Percentiles rank a stretch among this genome's conserved stretches.
These are phyloP conservation scores for Sturnus vulgaris DNA, from an alignment of 2,113 vertebrate genomes.

Conservation along the genomic window DNA sequence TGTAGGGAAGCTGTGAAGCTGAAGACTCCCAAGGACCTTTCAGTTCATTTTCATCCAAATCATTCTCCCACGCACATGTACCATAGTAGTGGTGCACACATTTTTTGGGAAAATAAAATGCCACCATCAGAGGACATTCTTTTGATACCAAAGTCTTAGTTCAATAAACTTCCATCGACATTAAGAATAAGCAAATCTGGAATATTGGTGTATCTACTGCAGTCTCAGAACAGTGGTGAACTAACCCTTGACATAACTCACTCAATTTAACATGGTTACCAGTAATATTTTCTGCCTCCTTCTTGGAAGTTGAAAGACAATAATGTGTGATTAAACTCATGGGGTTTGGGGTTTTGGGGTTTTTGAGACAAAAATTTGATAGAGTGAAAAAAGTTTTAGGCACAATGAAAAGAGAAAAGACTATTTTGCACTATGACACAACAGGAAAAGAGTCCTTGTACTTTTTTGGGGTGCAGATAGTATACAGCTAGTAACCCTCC, in stretches of 20 bases:
- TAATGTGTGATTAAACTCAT: background rate
- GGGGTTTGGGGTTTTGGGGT: accelerated
- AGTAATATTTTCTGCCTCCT: background rate
- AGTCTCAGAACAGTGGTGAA: background rate
- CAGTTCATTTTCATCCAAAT: background rate
- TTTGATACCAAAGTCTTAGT: background rate
- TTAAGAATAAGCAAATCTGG: background rate
- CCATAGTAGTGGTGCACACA: background rate
- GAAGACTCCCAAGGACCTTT: background rate
- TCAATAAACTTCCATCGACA: background rate
- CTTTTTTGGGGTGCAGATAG: background rate
- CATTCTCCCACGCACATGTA: background rate
- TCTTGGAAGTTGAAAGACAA: background rate
- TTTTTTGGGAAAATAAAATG: background rate
- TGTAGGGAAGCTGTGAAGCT: background rate
- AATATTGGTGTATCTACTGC: background rate
- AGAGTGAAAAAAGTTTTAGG: background rate
- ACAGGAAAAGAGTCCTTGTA: background rate
- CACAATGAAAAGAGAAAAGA: background rate
- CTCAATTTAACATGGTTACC: background rate
- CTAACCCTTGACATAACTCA: background rate
- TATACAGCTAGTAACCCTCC: background rate
- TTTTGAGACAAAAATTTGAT: background rate
- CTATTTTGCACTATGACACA: background rate
- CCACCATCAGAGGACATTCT: background rate